Evolutionary conservation across 2,113 vertebrate genomes (phyloP).

Genomic region (Herpailurus yagouaroundi): DNA sequence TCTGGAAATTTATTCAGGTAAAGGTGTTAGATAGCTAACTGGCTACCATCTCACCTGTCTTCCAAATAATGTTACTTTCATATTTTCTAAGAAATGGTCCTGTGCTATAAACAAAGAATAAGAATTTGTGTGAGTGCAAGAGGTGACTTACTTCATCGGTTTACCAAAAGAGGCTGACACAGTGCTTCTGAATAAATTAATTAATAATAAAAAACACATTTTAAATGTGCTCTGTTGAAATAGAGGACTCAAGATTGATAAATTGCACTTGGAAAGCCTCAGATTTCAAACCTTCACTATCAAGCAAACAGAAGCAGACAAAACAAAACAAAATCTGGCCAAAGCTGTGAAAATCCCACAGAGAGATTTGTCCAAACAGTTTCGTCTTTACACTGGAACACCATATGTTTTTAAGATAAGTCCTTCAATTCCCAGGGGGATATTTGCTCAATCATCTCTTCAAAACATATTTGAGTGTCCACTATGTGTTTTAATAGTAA

Average conservation of each 20-base stretch:
- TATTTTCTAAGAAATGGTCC: constrained; percentile 14
- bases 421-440: not conserved
- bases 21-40: not conserved
- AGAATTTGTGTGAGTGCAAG: not conserved
- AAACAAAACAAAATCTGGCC: not conserved
- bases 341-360: not conserved
- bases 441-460: not conserved
- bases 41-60: not conserved
- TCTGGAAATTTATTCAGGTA: not conserved
- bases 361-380: constrained; percentile 7
- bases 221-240: not conserved
- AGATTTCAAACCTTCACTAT: not conserved
- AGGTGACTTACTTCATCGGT: not conserved
- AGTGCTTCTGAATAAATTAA: not conserved
- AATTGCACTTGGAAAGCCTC: not conserved
- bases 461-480: not conserved
- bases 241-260: not conserved
- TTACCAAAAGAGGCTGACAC: not conserved
- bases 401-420: not conserved
- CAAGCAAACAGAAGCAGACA: not conserved
- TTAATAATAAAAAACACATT: not conserved
- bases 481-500: not conserved
- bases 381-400: not conserved
- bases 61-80: not conserved
- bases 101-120: not conserved